These are phyloP conservation scores for Gavia stellata DNA, from an alignment of 2,113 vertebrate species.

Conservation along the genomic window DNA sequence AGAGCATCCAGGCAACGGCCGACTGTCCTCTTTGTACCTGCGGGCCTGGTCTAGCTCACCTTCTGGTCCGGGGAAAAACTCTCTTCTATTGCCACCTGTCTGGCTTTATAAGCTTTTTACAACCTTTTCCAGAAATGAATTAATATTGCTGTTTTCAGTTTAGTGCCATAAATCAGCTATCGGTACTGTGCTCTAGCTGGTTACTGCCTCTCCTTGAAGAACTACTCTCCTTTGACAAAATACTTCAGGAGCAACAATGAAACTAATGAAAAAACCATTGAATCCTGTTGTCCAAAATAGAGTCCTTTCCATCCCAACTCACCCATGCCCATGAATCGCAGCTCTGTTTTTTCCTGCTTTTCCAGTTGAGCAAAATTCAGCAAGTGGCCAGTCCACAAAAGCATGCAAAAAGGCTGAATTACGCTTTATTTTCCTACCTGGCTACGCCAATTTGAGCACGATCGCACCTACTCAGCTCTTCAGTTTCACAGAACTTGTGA, in stretches of 20 bases:
- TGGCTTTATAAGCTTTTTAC: neutral
- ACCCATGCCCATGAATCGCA: neutral
- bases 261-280: neutral
- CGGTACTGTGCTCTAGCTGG: accelerated
- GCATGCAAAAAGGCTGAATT: neutral
- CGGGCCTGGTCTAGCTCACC: neutral
- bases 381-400: neutral
- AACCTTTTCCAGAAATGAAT: neutral
- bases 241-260: neutral
- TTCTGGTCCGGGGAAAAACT: neutral
- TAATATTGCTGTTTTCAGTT: neutral
- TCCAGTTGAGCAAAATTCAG: neutral
- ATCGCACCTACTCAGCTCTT: neutral
- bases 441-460: neutral
- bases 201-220: neutral
- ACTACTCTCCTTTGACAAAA: neutral
- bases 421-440: neutral
- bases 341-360: neutral
- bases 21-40: neutral
- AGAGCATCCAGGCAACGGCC: neutral
- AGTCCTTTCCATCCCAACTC: neutral
- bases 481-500: neutral
- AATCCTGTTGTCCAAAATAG: neutral
- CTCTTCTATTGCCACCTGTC: neutral
- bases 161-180: neutral